Evolutionary conservation across 2,888 invertebrate species (phyloP).

Genomic region (Erebia epiphron): DNA sequence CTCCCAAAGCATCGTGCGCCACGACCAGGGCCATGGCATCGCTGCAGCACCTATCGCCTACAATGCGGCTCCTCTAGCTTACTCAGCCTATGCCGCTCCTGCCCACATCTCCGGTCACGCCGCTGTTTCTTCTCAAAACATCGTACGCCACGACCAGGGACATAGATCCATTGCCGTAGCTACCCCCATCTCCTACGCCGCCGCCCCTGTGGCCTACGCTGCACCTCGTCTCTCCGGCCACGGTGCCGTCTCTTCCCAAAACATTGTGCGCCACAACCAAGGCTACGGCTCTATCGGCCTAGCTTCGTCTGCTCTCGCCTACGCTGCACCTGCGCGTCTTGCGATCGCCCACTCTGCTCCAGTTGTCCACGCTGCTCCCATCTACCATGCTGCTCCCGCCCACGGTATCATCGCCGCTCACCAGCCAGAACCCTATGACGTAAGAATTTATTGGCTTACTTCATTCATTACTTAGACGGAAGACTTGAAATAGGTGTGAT

Average conservation of each 20-base stretch:
- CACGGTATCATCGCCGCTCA: slow-evolving; percentile 53
- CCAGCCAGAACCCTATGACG: slow-evolving; percentile 43
- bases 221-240: slow-evolving; percentile 55
- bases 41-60: slow-evolving; percentile 47
- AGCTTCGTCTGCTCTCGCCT: slow-evolving; percentile 40
- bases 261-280: slow-evolving; percentile 51
- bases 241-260: slow-evolving; percentile 52
- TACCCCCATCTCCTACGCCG: slow-evolving; percentile 57
- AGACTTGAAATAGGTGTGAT: too few species aligned
- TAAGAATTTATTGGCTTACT: slow-evolving; percentile 29
- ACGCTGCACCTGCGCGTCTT: slow-evolving; percentile 48
- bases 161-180: slow-evolving; percentile 33
- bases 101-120: slow-evolving; percentile 59
- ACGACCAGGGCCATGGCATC: slow-evolving; percentile 47
- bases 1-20: slow-evolving; percentile 65
- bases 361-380: slow-evolving; percentile 45
- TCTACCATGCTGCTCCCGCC: slow-evolving; percentile 61
- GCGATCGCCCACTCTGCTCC: slow-evolving; percentile 45
- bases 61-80: slow-evolving; percentile 43
- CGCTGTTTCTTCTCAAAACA: slow-evolving; percentile 59
- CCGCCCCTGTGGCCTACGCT: slow-evolving; percentile 39
- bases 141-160: slow-evolving; percentile 55
- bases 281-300: slow-evolving; percentile 48
- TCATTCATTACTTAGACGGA: too few species aligned
- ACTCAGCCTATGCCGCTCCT: slow-evolving; percentile 47